Conservation (phyloP, 2,888 invertebrate genomes). For the Nephrotoma guestfalica region DNA sequence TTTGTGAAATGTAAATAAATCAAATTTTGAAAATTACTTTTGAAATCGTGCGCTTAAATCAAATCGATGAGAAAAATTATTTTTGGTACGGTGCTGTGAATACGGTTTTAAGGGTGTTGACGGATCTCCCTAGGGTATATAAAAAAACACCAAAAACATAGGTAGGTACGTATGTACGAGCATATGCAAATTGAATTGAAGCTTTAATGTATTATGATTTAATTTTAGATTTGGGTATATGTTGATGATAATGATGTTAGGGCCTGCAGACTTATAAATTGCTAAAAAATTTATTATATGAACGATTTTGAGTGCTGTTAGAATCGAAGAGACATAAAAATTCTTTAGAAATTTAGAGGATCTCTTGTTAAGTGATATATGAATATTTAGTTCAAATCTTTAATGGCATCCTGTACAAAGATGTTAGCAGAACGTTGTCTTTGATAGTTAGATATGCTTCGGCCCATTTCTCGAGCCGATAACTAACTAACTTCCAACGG, state of each 20-base stretch:
- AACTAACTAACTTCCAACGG: too few relatives aligned
- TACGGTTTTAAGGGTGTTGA: background rate
- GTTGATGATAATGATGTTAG: background rate
- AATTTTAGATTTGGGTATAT: background rate
- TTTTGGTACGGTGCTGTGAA: background rate
- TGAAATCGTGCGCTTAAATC: background rate
- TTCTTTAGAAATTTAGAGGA: too few relatives aligned
- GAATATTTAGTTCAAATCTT: too few relatives aligned
- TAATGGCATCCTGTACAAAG: too few relatives aligned
- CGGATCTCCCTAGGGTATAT: background rate
- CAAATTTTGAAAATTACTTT: background rate
- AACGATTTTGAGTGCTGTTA: too few relatives aligned
- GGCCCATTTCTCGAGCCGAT: too few relatives aligned
- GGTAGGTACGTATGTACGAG: background rate
- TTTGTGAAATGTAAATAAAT: background rate
- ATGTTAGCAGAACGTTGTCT: too few relatives aligned
- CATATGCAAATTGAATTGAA: background rate
- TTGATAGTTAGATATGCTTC: too few relatives aligned
- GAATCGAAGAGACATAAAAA: too few relatives aligned
- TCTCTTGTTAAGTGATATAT: too few relatives aligned
- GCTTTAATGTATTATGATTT: background rate
- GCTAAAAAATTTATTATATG: too few relatives aligned
- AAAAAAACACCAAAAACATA: background rate
- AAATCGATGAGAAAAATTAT: background rate
- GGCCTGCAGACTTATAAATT: too few relatives aligned